Conservation (phyloP, 2,797 vertebrate genomes). For the Urocyon cinereoargenteus region DNA sequence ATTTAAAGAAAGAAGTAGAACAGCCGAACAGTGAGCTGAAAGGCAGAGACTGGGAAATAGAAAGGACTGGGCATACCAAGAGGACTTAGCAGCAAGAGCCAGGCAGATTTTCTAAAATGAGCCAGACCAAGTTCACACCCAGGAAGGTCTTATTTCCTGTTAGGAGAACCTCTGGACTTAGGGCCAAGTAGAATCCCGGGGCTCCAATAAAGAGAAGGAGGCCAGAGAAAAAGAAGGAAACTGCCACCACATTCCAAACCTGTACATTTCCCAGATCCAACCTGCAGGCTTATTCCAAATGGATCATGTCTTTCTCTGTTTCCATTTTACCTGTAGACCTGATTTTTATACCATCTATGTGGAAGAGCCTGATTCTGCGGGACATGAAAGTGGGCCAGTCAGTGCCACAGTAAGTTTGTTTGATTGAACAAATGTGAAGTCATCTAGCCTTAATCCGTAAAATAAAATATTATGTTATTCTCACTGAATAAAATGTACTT, state of each 20-base stretch:
- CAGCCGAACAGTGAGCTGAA: background rate
- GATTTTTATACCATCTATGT: constrained; percentile 96
- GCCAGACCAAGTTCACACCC: background rate
- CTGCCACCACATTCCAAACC: background rate
- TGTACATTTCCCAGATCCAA: background rate
- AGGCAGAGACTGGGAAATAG: background rate
- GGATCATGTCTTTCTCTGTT: constrained; percentile 28
- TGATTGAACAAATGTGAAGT: background rate
- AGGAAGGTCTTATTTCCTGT: background rate
- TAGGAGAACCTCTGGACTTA: background rate
- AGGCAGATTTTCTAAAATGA: background rate
- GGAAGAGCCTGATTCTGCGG: constrained; percentile 95
- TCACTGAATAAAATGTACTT: background rate
- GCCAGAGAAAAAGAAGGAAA: background rate
- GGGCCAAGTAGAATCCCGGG: background rate
- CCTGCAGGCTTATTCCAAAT: background rate
- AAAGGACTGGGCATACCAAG: background rate
- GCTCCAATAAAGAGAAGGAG: background rate
- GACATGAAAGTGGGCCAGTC: constrained; percentile 92
- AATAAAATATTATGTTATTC: background rate
- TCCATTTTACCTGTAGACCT: constrained; percentile 89
- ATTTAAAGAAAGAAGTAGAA: background rate
- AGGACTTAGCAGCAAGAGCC: background rate
- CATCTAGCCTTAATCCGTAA: background rate
- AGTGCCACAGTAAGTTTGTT: constrained; percentile 91